A percentile compares a stretch with the other conserved stretches of the same genome.
Evolutionary conservation across 2,113 vertebrate species (phyloP).

Genomic region (Ellobius talpinus): DNA sequence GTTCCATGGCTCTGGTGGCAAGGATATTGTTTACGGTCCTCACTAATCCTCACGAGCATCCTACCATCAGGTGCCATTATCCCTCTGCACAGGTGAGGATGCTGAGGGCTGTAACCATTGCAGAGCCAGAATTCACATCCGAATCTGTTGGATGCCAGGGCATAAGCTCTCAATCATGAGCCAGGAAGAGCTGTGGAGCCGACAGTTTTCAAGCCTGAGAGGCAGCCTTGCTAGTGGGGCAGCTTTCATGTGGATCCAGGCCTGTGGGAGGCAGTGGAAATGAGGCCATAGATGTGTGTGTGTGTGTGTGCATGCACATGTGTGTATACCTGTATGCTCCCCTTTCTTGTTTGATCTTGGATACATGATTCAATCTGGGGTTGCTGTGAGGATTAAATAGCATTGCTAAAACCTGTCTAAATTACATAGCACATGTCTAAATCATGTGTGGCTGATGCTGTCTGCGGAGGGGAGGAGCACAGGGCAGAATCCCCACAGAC

Average conservation of each 20-base stretch:
- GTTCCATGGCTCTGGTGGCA: no score
- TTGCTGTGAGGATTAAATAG: background rate
- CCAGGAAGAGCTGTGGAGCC: background rate
- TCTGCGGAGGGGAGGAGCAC: no score
- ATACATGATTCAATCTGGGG: background rate
- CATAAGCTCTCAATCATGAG: background rate
- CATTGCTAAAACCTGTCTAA: background rate
- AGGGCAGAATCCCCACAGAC: background rate
- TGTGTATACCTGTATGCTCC: background rate
- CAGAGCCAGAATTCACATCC: conserved; percentile 8
- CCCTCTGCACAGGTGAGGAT: background rate
- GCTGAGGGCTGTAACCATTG: background rate
- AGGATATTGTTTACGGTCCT: background rate
- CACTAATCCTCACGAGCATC: background rate
- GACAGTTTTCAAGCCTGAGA: background rate
- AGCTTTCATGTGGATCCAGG: background rate
- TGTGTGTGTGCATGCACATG: background rate
- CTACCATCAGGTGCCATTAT: background rate
- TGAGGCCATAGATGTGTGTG: background rate
- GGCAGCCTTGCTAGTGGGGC: background rate
- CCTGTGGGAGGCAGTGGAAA: background rate
- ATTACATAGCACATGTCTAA: background rate
- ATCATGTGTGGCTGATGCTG: background rate
- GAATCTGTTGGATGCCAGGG: background rate
- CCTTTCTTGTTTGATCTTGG: conserved; percentile 4